Conservation (phyloP, 2,888 invertebrate genomes). For the Apomyelois bistriatella region DNA sequence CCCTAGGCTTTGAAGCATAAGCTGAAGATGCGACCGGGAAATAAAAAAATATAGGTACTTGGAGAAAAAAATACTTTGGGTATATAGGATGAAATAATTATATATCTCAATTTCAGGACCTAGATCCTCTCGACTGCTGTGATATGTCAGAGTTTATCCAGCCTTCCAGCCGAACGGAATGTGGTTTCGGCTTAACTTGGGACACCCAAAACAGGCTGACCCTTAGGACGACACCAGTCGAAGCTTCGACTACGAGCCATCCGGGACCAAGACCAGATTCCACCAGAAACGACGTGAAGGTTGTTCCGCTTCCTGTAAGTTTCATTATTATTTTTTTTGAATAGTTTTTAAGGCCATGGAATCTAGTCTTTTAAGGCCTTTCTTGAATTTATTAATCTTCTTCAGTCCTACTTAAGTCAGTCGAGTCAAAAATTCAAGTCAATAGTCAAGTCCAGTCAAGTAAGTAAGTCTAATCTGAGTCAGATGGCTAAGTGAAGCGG, state of each 20-base stretch:
- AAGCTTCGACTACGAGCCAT: slow-evolving; percentile 28
- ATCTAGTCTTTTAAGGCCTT: too few species aligned
- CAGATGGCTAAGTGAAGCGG: too few species aligned
- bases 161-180: slow-evolving; percentile 47
- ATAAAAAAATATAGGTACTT: too few species aligned
- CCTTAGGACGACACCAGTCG: slow-evolving; percentile 22
- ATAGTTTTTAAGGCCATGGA: too few species aligned
- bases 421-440: too few species aligned
- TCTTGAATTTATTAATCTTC: too few species aligned
- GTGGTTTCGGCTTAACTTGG: slow-evolving; percentile 53
- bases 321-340: not conserved
- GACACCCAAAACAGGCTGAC: slow-evolving; percentile 37
- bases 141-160: slow-evolving; percentile 52
- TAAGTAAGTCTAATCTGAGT: too few species aligned
- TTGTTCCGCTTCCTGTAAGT: slow-evolving; percentile 57
- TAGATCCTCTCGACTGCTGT: slow-evolving; percentile 62
- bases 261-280: slow-evolving; percentile 20
- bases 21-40: too few species aligned
- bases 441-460: too few species aligned
- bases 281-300: slow-evolving; percentile 40
- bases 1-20: too few species aligned
- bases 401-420: too few species aligned
- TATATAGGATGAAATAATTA: not conserved
- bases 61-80: too few species aligned
- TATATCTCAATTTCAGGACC: slow-evolving; percentile 10